A percentile compares a stretch with the other conserved stretches of the same genome.
Conservation (phyloP, 2,888 invertebrate species). For the Chesias legatella region DNA sequence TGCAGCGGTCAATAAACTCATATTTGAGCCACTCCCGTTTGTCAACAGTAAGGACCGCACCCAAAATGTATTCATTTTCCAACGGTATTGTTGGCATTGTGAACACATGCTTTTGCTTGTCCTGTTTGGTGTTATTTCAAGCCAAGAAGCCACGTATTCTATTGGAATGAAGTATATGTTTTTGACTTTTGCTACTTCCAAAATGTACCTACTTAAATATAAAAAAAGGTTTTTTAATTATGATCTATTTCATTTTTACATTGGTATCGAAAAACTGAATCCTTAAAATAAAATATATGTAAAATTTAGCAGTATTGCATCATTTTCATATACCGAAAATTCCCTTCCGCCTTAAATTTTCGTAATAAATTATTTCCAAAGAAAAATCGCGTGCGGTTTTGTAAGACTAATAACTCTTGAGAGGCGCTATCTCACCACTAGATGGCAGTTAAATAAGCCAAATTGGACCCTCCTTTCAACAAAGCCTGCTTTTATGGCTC, state of each 20-base stretch:
- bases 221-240: too few species aligned
- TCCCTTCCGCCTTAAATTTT: neutral
- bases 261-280: too few species aligned
- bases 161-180: too few species aligned
- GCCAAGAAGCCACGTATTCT: too few species aligned
- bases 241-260: too few species aligned
- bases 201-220: too few species aligned
- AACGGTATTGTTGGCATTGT: constrained; percentile 13
- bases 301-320: too few species aligned
- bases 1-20: neutral
- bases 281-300: too few species aligned
- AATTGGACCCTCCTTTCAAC: constrained; percentile 63
- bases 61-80: constrained; percentile 9
- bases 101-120: constrained; percentile 4
- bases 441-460: constrained; percentile 70
- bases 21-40: constrained; percentile 11
- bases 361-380: constrained; percentile 46
- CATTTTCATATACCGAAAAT: too few species aligned
- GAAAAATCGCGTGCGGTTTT: constrained; percentile 60
- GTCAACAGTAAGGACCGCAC: constrained; percentile 11
- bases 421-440: constrained; percentile 52
- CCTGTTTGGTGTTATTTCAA: neutral
- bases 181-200: too few species aligned
- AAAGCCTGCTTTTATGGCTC: constrained; percentile 53
- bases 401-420: constrained; percentile 62